These are phyloP conservation scores for Porites lutea DNA, from an alignment of 64 coral and sea anemone genomes.

Conservation along the genomic window DNA sequence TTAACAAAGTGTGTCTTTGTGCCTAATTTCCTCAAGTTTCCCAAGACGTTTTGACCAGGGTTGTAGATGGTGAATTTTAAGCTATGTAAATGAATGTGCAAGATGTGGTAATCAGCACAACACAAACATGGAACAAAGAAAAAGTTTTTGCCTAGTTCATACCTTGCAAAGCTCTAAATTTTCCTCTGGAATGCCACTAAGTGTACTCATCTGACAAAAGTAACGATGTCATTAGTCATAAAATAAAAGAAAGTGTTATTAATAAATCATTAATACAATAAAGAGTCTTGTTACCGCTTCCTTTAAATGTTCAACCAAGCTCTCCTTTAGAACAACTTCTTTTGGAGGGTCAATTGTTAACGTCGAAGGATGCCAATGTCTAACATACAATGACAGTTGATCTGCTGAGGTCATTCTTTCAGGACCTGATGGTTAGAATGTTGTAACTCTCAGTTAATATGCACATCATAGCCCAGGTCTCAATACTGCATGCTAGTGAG, in stretches of 20 bases:
- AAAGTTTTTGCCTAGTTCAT: not conserved
- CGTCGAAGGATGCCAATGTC: conserved; percentile 78
- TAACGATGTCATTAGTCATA: not conserved
- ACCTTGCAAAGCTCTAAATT: conserved; percentile 84
- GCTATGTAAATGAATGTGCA: too few relatives aligned
- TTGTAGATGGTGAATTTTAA: too few relatives aligned
- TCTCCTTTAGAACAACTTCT: conserved; percentile 75
- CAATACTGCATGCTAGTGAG: too few relatives aligned
- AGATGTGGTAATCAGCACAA: too few relatives aligned
- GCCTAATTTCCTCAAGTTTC: too few relatives aligned
- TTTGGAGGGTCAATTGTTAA: conserved; percentile 75
- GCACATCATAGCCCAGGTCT: too few relatives aligned
- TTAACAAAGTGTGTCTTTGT: too few relatives aligned
- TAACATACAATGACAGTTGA: conserved; percentile 74
- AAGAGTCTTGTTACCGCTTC: conserved; percentile 43
- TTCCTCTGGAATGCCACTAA: conserved; percentile 63
- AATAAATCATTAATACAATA: too few relatives aligned
- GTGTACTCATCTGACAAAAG: conserved; percentile 57
- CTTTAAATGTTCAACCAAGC: conserved; percentile 69
- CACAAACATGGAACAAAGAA: too few relatives aligned
- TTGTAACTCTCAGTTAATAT: too few relatives aligned
- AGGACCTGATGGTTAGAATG: conserved; percentile 47
- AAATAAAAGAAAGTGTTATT: too few relatives aligned
- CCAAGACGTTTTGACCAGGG: too few relatives aligned
- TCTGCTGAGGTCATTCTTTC: conserved; percentile 60